Percentiles rank a stretch among this genome's conserved stretches.
Conservation (phyloP, 2,113 vertebrate species). For the Amphilophus citrinellus region DNA sequence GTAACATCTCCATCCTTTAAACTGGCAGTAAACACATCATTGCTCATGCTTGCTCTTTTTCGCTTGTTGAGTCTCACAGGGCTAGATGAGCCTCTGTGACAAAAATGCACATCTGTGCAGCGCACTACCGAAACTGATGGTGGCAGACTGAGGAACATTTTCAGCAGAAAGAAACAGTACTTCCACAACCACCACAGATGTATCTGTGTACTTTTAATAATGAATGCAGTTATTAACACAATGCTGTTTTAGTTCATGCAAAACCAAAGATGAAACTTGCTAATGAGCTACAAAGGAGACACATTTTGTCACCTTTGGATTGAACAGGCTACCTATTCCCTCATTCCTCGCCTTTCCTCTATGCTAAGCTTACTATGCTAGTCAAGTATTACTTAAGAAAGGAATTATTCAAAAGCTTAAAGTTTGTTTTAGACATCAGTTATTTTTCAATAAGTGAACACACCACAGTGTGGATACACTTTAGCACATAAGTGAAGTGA, state of each 20-base stretch:
- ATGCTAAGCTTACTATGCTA: not conserved
- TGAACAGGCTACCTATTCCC: not conserved
- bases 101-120: constrained; percentile 38
- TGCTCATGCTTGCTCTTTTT: constrained; percentile 13
- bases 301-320: not conserved
- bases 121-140: not conserved
- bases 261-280: not conserved
- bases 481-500: not conserved
- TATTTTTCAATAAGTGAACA: not conserved
- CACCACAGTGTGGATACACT: not conserved
- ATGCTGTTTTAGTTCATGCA: not conserved
- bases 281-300: not conserved
- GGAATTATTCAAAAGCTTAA: not conserved
- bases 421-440: not conserved
- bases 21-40: constrained; percentile 37
- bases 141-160: constrained; percentile 9
- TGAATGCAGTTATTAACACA: not conserved
- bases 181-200: not conserved
- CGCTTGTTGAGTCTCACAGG: constrained; percentile 27
- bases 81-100: constrained; percentile 30
- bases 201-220: not conserved
- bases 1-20: constrained; percentile 26
- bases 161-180: not conserved
- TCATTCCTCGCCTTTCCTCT: not conserved
- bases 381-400: not conserved